These are phyloP conservation scores for Silvanus unidentatus DNA, from an alignment of 2,888 invertebrate genomes.

Conservation along the genomic window DNA sequence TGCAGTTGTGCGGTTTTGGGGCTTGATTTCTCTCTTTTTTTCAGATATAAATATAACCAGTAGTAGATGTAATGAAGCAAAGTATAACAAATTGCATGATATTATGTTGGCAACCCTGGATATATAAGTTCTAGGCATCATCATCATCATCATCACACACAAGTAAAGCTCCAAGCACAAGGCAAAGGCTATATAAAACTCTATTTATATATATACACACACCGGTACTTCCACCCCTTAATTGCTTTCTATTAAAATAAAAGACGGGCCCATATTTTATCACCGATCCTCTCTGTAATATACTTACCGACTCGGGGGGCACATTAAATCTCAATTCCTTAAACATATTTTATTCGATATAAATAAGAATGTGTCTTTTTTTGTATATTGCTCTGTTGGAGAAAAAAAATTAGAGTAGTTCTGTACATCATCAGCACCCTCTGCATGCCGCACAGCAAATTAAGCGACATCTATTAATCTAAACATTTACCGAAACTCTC, in stretches of 20 bases:
- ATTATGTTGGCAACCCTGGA: conserved; percentile 13
- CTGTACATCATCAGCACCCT: conserved; percentile 1
- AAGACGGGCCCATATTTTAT: conserved; percentile 9
- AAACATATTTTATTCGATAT: too few species aligned
- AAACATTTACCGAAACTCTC: conserved; percentile 20
- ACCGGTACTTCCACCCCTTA: conserved; percentile 11
- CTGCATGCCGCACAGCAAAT: conserved; percentile 44
- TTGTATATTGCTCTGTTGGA: too few species aligned
- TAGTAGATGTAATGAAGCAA: conserved; percentile 13
- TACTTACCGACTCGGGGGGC: conserved; percentile 16
- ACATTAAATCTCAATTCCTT: conserved; percentile 2
- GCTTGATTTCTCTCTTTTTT: neutral
- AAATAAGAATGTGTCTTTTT: too few species aligned
- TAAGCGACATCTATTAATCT: conserved; percentile 30
- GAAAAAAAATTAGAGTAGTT: too few species aligned
- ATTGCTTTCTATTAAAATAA: conserved; percentile 15
- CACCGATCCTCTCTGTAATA: conserved; percentile 7
- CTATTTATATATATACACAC: conserved; percentile 10
- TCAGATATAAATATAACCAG: neutral
- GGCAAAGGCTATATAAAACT: conserved; percentile 13
- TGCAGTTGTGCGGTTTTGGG: too few species aligned
- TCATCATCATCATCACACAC: conserved; percentile 8
- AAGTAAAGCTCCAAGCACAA: conserved; percentile 19
- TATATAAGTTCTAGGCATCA: conserved; percentile 9
- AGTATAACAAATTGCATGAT: conserved; percentile 12